phyloP scores from a whole-genome alignment of 2,888 invertebrate genomes.

The Ophraella communa region DNA sequence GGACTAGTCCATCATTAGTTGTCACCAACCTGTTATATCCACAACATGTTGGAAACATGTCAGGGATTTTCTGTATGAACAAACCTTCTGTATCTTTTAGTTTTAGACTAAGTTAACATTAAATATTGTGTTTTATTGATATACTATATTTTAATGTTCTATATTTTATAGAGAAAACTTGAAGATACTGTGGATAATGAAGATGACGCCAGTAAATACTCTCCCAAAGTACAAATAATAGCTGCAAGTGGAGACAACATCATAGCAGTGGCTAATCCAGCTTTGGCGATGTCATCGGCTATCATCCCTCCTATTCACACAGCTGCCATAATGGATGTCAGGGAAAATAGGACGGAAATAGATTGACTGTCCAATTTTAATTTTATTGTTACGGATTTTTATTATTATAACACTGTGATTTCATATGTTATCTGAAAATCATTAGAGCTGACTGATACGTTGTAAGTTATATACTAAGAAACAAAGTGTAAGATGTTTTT shows the following conservation, averaged over 20 bases:
- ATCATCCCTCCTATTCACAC: slow-evolving; percentile 46
- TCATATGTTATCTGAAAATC: slow-evolving; percentile 40
- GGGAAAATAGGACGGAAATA: slow-evolving; percentile 35
- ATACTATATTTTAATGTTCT: background rate
- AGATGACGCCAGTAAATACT: slow-evolving; percentile 56
- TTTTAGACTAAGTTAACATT: too few species aligned
- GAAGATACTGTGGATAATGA: slow-evolving; percentile 48
- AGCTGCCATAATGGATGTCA: slow-evolving; percentile 34
- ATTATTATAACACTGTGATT: slow-evolving; percentile 36
- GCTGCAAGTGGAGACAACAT: slow-evolving; percentile 86
- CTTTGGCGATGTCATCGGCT: slow-evolving; percentile 69
- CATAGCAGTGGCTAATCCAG: slow-evolving; percentile 89
- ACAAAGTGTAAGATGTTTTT: slow-evolving; percentile 10
- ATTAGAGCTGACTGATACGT: slow-evolving; percentile 41
- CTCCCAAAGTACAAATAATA: slow-evolving; percentile 72
- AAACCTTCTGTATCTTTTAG: too few species aligned
- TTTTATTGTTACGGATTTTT: slow-evolving; percentile 30
- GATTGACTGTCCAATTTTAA: slow-evolving; percentile 35
- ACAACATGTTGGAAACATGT: too few species aligned
- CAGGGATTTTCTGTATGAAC: too few species aligned
- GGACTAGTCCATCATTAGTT: too few species aligned
- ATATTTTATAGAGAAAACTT: slow-evolving; percentile 44
- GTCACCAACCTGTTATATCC: too few species aligned
- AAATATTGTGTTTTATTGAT: too few species aligned
- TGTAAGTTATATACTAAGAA: slow-evolving; percentile 35